Percentiles rank a stretch among this genome's conserved stretches.
phyloP scores from a whole-genome alignment of 2,113 vertebrate species.

The Corvus hawaiiensis region DNA sequence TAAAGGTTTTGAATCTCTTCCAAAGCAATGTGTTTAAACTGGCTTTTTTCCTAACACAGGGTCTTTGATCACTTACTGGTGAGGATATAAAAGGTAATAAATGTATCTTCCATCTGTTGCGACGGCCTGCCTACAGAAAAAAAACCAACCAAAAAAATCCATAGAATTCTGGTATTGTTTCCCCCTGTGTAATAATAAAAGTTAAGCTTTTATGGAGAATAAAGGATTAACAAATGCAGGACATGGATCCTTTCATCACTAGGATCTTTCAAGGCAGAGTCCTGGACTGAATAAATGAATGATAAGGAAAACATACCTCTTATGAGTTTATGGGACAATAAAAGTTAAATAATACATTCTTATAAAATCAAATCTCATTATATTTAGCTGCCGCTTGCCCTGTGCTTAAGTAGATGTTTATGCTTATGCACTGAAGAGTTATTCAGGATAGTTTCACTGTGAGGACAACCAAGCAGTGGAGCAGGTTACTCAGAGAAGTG shows the following conservation, averaged over 20 bases:
- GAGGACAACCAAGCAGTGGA: background rate
- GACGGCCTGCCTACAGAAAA: accelerated
- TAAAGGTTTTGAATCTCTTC: background rate
- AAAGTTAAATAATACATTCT: background rate
- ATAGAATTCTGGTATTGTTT: background rate
- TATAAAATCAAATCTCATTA: background rate
- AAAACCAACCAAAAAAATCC: background rate
- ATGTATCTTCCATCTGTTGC: background rate
- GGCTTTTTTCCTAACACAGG: background rate
- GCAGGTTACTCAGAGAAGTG: background rate
- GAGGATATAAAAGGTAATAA: background rate
- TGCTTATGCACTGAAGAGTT: background rate
- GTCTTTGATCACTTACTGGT: background rate
- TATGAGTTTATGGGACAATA: background rate
- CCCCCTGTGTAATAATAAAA: background rate
- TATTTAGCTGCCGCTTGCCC: background rate
- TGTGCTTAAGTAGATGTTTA: background rate
- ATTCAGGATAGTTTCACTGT: background rate
- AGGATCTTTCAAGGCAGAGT: background rate
- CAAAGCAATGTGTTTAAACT: background rate
- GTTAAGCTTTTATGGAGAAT: background rate
- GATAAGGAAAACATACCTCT: background rate
- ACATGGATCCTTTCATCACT: background rate
- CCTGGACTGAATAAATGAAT: background rate
- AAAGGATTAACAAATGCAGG: background rate